Conservation (phyloP, 2,797 vertebrate species). For the Cryptoblepharus egeriae region DNA sequence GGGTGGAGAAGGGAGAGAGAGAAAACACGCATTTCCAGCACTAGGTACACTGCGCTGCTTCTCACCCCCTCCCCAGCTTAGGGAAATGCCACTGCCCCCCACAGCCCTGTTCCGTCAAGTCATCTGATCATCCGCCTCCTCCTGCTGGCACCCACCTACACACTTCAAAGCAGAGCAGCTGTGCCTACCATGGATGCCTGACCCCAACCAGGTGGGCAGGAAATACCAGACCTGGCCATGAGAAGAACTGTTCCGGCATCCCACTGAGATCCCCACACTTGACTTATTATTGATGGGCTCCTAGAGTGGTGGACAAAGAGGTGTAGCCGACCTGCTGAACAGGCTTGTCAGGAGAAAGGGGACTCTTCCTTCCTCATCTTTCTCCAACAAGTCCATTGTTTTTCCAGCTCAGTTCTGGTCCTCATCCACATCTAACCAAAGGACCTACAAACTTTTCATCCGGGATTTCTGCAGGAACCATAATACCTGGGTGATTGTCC, state of each 20-base stretch:
- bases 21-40: background rate
- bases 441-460: background rate
- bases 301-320: background rate
- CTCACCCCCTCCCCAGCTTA: conserved; percentile 11
- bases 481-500: background rate
- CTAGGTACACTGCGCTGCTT: too few relatives aligned
- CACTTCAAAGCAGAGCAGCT: conserved; percentile 26
- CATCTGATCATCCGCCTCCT: conserved; percentile 19
- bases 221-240: background rate
- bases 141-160: conserved; percentile 1
- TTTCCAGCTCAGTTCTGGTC: background rate
- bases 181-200: background rate
- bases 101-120: background rate
- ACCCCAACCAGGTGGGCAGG: background rate
- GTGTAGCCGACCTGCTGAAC: background rate
- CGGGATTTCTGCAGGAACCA: background rate
- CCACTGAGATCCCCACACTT: background rate
- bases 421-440: background rate
- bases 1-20: background rate
- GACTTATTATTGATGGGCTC: conserved; percentile 3
- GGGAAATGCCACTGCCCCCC: conserved; percentile 50
- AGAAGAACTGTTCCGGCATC: background rate
- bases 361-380: background rate
- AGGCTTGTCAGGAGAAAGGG: background rate
- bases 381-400: too few relatives aligned